Base-by-base conservation (phyloP, 2,888 invertebrate genomes). In the Synergus laeviventris region DNA sequence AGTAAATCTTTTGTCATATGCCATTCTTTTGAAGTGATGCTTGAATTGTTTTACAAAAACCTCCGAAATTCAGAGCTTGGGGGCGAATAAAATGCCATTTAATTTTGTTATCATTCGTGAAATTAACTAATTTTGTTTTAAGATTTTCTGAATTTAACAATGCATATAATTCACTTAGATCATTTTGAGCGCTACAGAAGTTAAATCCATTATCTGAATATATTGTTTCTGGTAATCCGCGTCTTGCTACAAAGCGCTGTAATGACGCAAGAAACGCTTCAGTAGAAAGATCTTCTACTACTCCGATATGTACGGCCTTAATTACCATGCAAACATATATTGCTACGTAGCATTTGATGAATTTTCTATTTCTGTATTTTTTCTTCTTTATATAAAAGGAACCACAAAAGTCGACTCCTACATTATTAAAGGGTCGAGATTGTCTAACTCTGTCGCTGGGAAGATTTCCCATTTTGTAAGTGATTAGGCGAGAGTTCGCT, bases 381-480 rank as follows among this genome's bases (percentile, higher is more conserved):
- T 74, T 76, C 45, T 82, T 79, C 31, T 79, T 77, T 16, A 86
- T 66, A 3, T 73, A 45, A 56, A 85, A 79, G 2, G 86, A 84
- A 2, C 87, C 86, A 12, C 82, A 84, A 78, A 82, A 87, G 76
- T 88, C 86, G 1, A 85, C 74, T 0, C 86, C 87, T 42, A 76
- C 56, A 14, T 80, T 78, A 4, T 61, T 74, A 79, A 87, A 87
- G 61, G 86, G 82, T 4, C 82, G 74, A 16, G 81, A 62, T 8
- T 82, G 81, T 1, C 66, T 78, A 1, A 86, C 83, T 54, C 87
- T 59, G 9, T 76, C 18, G 11, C 24, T 24, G 1, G 86, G 87
- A 21, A 87, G 81, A 54, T 86, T 38, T 31, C 45, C 18, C 78
- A 60, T 4, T 49, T 61, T 62, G 12, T 38, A 38, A 75, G 11